A percentile compares a stretch with the other conserved stretches of the same genome.
phyloP scores from a whole-genome alignment of 2,888 invertebrate genomes.

The Cataglyphis cursor region DNA sequence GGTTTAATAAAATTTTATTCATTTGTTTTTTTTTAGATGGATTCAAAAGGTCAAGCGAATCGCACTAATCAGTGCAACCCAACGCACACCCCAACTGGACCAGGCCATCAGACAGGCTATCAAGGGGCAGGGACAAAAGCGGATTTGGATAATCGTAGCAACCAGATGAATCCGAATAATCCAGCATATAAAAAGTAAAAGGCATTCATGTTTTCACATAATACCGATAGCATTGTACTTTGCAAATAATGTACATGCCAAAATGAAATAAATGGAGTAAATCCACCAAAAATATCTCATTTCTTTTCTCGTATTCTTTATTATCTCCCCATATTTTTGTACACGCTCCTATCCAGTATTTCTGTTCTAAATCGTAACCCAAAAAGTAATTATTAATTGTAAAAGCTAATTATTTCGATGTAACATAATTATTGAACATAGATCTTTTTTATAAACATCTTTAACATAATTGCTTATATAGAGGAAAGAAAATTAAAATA shows the following conservation, averaged over 20 bases:
- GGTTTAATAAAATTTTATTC: neutral
- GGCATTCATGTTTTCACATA: neutral
- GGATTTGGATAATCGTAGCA: conserved; percentile 80
- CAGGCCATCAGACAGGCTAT: conserved; percentile 80
- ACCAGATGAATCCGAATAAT: conserved; percentile 82
- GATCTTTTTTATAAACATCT: neutral
- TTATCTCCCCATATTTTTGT: neutral
- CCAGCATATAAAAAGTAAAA: conserved; percentile 16
- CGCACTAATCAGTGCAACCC: conserved; percentile 82
- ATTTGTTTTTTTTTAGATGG: conserved; percentile 36
- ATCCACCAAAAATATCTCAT: neutral
- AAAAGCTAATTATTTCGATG: neutral
- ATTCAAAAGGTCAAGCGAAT: conserved; percentile 73
- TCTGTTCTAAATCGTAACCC: neutral
- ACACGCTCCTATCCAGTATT: neutral
- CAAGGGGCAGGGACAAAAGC: conserved; percentile 72
- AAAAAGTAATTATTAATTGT: neutral
- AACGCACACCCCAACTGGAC: conserved; percentile 73
- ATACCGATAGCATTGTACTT: neutral
- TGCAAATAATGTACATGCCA: neutral
- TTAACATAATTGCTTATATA: neutral
- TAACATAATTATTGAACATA: neutral
- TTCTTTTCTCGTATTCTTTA: neutral
- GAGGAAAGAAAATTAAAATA: neutral
- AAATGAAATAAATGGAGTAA: neutral